These are phyloP conservation scores for Heterodera schachtii DNA, from an alignment of 1,140 invertebrate genomes.

Conservation along the genomic window DNA sequence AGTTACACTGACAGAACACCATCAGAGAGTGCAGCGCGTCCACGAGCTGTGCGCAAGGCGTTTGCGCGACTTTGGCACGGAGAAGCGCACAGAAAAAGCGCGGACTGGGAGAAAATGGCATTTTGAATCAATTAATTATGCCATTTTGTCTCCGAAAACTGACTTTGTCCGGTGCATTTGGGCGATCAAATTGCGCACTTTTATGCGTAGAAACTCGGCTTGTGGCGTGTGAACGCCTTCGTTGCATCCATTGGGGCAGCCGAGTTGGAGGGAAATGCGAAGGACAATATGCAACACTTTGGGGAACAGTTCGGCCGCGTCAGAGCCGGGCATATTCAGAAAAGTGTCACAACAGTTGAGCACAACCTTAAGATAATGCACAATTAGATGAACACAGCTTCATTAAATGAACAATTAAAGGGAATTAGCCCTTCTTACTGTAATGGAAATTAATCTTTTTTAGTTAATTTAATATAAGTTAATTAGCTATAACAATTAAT, in stretches of 20 bases:
- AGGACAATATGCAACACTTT: constrained; percentile 70
- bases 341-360: constrained; percentile 59
- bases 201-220: constrained; percentile 83
- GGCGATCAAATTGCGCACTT: constrained; percentile 78
- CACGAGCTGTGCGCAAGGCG: constrained; percentile 79
- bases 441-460: no score
- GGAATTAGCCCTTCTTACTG: no score
- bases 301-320: constrained; percentile 54
- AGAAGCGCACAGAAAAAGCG: background rate
- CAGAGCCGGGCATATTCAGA: constrained; percentile 51
- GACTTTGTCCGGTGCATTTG: constrained; percentile 71
- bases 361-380: constrained; percentile 29
- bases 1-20: constrained; percentile 77
- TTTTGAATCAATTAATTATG: background rate
- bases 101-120: constrained; percentile 2
- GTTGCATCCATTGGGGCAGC: constrained; percentile 86
- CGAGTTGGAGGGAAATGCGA: constrained; percentile 81
- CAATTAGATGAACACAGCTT: constrained; percentile 23
- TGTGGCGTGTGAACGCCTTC: constrained; percentile 80
- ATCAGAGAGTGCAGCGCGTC: constrained; percentile 93
- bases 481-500: no score
- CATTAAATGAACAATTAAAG: background rate
- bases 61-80: constrained; percentile 76
- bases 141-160: constrained; percentile 71
- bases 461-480: no score